Base-by-base conservation (phyloP, 1,140 invertebrate genomes). In the Drosophila prosaltans region DNA sequence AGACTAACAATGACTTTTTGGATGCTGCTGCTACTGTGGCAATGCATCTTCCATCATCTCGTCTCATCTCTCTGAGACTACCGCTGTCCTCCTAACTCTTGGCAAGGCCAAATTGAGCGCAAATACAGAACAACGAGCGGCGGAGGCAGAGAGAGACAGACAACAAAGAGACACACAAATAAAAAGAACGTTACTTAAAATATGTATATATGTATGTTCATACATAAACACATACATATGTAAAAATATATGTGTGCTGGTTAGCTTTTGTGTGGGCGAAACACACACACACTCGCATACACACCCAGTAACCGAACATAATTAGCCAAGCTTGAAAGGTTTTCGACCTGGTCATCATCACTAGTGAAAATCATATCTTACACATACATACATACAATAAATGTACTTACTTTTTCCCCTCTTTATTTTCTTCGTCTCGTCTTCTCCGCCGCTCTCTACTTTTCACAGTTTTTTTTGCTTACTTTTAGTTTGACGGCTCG, bases 321-420 rank as follows among this genome's bases (percentile, higher is more conserved):
- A 86, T 85, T 81, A 86, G 59, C 81, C 81, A 86, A 86, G 82
- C 81, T 83, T 71, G 62, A 85, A 85, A 69, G 66, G 83, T 82
- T 85, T 79, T 86, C 75, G 78, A 75, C 57, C 67, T 66, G 72
- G 67, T 72, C 79, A 74, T 79, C 67, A 71, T 79, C 67, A 65
- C 7, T 51, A 51, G 45, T 26, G 21, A 51, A 51, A 51, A 51
- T 48, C 45, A 51, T 51, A 68, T 69, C 61, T 55, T 80, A 67
- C 58, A 55, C 64, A 40, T 45, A 16, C 45, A 48, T 48, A 48
- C 5, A 24, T 48, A 48, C 16, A 4, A 4, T 43, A 43, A 2
- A 32, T 16, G 24, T 36, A 54, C 45, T 55, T 51, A 64, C 62
- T 10, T 36, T 45, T 41, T 4, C 16, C 16, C 32, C 57, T 26